These are phyloP conservation scores for Gymnocephalus cernua DNA, from an alignment of 2,113 vertebrate genomes.

Conservation along the genomic window DNA sequence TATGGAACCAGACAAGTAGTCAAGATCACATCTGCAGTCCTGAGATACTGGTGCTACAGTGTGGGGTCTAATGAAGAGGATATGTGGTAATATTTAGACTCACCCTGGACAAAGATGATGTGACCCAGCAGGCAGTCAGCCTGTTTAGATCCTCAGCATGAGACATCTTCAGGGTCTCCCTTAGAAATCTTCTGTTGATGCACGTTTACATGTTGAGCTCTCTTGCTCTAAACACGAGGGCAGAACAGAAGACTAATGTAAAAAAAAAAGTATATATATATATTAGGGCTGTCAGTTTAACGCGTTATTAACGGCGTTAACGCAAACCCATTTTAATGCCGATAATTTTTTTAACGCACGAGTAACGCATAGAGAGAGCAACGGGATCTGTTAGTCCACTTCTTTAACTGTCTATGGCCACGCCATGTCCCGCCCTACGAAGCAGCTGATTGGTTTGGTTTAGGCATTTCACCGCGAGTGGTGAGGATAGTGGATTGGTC, in stretches of 20 bases:
- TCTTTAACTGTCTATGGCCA: too few relatives aligned
- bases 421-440: too few relatives aligned
- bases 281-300: too few relatives aligned
- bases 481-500: too few relatives aligned
- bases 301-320: too few relatives aligned
- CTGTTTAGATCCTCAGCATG: constrained; percentile 91
- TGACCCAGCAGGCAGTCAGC: constrained; percentile 91
- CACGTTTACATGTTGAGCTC: neutral
- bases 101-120: constrained; percentile 88
- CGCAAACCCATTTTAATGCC: too few relatives aligned
- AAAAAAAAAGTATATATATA: too few relatives aligned
- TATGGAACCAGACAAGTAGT: neutral
- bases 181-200: constrained; percentile 87
- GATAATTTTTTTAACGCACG: too few relatives aligned
- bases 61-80: constrained; percentile 75
- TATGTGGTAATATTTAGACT: constrained; percentile 50
- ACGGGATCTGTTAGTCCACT: too few relatives aligned
- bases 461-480: too few relatives aligned
- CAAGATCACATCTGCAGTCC: neutral
- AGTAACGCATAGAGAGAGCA: too few relatives aligned
- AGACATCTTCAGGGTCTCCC: constrained; percentile 90
- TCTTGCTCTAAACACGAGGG: neutral
- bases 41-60: neutral
- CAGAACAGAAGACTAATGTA: neutral
- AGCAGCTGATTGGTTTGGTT: too few relatives aligned